Percentiles rank a stretch among this genome's conserved stretches.
Evolutionary conservation across 2,113 vertebrate genomes (phyloP).

Genomic region (Heteronetta atricapilla): DNA sequence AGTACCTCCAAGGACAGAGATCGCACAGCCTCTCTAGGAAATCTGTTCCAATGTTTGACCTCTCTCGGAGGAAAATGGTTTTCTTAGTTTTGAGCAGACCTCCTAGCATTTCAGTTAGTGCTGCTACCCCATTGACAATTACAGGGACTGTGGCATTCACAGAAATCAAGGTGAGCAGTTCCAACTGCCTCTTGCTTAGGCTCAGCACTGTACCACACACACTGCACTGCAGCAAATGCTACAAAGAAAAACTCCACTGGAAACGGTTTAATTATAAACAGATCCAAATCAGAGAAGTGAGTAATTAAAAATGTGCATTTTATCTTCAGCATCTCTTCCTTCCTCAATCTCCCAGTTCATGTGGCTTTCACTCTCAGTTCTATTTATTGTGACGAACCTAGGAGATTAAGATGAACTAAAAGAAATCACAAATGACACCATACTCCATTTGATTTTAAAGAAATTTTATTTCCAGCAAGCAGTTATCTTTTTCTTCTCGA

Average conservation of each 20-base stretch:
- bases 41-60: too few species aligned
- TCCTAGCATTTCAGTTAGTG: too few species aligned
- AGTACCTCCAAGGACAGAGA: too few species aligned
- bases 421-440: neutral
- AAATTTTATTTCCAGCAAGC: constrained; percentile 6
- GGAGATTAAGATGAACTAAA: neutral
- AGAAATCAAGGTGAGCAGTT: neutral
- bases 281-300: neutral
- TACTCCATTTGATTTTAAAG: neutral
- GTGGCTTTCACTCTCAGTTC: neutral
- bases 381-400: neutral
- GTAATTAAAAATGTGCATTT: neutral
- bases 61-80: too few species aligned
- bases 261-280: constrained; percentile 29
- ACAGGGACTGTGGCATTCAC: neutral
- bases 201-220: neutral
- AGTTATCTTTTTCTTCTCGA: fast-evolving
- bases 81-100: too few species aligned
- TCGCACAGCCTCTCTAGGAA: too few species aligned
- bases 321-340: constrained; percentile 7
- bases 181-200: neutral
- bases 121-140: neutral
- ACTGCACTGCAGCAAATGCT: neutral
- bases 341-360: neutral
- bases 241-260: neutral